Percentiles rank a stretch among this genome's conserved stretches.
Conservation (phyloP, 1,140 invertebrate genomes). For the Chrysoperla carnea region DNA sequence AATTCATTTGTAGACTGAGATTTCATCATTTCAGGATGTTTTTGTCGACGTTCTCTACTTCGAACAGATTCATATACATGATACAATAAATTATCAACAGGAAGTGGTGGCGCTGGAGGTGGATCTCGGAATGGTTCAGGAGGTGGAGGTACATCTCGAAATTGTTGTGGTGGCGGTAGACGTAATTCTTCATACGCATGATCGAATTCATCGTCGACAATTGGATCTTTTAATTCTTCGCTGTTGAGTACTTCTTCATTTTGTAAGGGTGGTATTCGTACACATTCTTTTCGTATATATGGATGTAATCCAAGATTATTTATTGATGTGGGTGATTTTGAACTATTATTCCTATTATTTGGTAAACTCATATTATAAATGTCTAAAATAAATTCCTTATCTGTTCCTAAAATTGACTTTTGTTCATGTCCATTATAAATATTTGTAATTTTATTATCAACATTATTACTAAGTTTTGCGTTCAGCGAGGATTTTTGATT, state of each 20-base stretch:
- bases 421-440: constrained; percentile 1
- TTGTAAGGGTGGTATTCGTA: constrained; percentile 4
- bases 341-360: not conserved
- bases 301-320: constrained; percentile 15
- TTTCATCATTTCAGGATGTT: constrained; percentile 27
- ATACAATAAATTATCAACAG: constrained; percentile 59
- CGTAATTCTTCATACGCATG: constrained; percentile 55
- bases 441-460: not conserved
- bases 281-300: constrained; percentile 27
- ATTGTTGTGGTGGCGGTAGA: constrained; percentile 65
- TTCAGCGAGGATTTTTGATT: not conserved
- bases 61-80: constrained; percentile 59
- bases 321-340: not conserved
- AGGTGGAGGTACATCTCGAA: constrained; percentile 57
- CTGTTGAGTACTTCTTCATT: not conserved
- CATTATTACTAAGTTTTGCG: not conserved
- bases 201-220: constrained; percentile 25
- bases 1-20: constrained; percentile 37
- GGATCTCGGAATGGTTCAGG: constrained; percentile 53
- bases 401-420: not conserved
- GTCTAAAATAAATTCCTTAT: not conserved
- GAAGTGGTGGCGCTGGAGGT: constrained; percentile 25
- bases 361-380: not conserved
- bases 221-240: constrained; percentile 11
- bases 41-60: constrained; percentile 23